Conservation (phyloP, 92 coral and sea anemone genomes). For the Zoanthus solanderi region DNA sequence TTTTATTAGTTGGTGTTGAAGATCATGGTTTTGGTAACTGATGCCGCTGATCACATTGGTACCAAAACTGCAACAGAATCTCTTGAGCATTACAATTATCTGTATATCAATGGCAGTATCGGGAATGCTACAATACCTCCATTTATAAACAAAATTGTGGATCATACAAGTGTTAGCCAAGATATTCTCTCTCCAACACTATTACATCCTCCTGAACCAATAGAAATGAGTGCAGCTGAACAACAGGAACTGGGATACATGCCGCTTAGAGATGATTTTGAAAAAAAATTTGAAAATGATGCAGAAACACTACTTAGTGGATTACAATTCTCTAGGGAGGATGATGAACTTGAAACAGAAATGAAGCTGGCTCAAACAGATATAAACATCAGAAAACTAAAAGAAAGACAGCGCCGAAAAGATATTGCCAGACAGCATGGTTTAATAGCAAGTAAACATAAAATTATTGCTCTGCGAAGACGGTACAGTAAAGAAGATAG, state of each 20-base stretch:
- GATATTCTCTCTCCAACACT: conserved; percentile 94
- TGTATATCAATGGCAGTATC: conserved; percentile 79
- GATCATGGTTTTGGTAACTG: conserved; percentile 99
- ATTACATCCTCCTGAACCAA: conserved; percentile 85
- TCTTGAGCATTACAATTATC: conserved; percentile 84
- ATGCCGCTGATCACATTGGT: conserved; percentile 97
- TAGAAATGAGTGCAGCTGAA: conserved; percentile 90
- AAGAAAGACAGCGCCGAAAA: conserved; percentile 93
- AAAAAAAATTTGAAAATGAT: conserved; percentile 65
- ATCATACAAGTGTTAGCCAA: conserved; percentile 85
- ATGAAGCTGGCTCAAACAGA: conserved; percentile 90
- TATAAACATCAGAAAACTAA: conserved; percentile 89
- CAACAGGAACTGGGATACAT: conserved; percentile 97
- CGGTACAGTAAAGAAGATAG: too few relatives aligned
- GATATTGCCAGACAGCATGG: conserved; percentile 96
- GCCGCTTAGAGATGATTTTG: conserved; percentile 99
- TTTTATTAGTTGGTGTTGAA: conserved; percentile 95
- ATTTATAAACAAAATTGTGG: conserved; percentile 90
- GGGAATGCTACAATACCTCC: conserved; percentile 92
- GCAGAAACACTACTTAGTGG: too few relatives aligned
- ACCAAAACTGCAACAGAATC: conserved; percentile 92
- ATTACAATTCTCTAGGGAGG: too few relatives aligned
- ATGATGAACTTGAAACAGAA: conserved; percentile 47
- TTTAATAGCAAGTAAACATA: conserved; percentile 95
- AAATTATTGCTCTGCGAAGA: conserved; percentile 54